Base-by-base conservation (phyloP, 2,113 vertebrate species). In the Engystomops pustulosus region DNA sequence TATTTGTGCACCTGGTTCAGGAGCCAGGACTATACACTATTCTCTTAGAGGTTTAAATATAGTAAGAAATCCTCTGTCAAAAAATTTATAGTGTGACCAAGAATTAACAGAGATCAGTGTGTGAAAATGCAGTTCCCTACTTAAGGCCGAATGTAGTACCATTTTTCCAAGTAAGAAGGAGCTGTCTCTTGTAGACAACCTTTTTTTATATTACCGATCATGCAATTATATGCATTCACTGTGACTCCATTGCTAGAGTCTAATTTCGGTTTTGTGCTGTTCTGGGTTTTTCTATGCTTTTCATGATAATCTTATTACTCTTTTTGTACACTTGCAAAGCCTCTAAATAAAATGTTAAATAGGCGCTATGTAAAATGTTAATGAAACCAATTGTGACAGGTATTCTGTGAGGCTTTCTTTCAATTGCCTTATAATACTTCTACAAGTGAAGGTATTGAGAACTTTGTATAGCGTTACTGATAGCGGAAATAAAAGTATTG, bases 311-410 rank as follows among this genome's bases (percentile, higher is more conserved):
- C 15, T 18, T 67, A 67, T 67, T 67, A 67, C 62, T 67, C 62
- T 36, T 67, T 67, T 67, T 67, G 30, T 36, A 67, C 32, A 36
- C 20, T 67, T 67, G 62, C 6, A 67, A 67, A 67, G 62, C 62
- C 62, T 67, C 62, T 67, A 67, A 67, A 67, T 67, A 67, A 67
- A 34, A 67, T 36, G 62, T 67, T 36, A 67, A 67, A 67, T 20
- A 67, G 30, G 62, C 17, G 3, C 62, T 67, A 18, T 67, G 62
- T 67, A 20, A 20, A 67, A 67, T 67, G 32, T 36, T 67, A 67
- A 67, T 67, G 27, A 67, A 67, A 10, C 62, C 32, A 36, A 34
- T 34, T 36, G 60, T 65, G 60, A 65, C 60, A 65, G 60, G 60
- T 65, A 65, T 65, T 65, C 60, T 65, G 30, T 65, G 32, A 18